These are phyloP conservation scores for Callospermophilus lateralis DNA, from an alignment of 2,113 vertebrate species.

Conservation along the genomic window DNA sequence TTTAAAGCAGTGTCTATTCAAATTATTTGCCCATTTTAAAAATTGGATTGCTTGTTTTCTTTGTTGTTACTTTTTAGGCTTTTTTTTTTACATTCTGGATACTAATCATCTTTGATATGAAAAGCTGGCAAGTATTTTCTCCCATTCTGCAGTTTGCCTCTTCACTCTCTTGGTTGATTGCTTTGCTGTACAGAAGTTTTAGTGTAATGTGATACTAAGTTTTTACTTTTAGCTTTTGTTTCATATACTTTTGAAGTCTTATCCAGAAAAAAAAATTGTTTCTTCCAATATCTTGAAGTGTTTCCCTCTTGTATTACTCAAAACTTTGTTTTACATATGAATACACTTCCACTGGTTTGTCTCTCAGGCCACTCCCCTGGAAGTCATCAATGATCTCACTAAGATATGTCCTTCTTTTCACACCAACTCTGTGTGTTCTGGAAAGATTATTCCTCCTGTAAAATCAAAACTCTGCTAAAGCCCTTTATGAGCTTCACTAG, in stretches of 20 bases:
- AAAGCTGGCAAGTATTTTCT: background rate
- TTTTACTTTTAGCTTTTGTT: background rate
- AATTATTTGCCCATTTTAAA: background rate
- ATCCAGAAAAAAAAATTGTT: background rate
- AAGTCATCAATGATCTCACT: background rate
- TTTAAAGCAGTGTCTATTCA: background rate
- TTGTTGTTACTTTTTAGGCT: background rate
- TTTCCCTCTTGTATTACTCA: background rate
- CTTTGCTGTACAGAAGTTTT: background rate
- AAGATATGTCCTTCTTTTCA: background rate
- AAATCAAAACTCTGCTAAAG: background rate
- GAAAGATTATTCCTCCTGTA: background rate
- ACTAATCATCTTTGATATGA: too few species aligned
- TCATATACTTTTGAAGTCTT: background rate
- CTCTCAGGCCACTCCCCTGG: rapidly evolving
- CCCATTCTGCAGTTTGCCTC: background rate
- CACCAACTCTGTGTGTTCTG: background rate
- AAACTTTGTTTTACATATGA: background rate
- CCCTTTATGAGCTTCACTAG: rapidly evolving
- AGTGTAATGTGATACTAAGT: background rate
- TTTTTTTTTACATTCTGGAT: background rate
- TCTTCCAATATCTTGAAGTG: background rate
- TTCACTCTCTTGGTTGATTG: background rate
- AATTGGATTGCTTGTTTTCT: background rate
- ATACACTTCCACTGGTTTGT: background rate